Evolutionary conservation across 2,888 invertebrate genomes (phyloP).

Genomic region (Idaea dimidiata): DNA sequence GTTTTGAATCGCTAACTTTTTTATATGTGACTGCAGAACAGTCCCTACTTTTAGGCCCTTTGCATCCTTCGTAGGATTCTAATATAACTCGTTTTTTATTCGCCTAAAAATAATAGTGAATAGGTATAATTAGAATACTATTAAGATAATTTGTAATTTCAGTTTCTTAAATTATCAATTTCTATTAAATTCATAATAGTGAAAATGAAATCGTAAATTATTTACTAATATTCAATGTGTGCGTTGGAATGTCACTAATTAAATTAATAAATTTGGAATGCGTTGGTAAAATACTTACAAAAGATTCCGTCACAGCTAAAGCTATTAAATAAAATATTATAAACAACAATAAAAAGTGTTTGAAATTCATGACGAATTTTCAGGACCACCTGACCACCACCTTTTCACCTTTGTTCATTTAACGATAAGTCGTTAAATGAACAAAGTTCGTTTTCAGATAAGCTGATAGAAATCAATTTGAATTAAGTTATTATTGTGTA

Average conservation of each 20-base stretch:
- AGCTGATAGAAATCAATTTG: not conserved
- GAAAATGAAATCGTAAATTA: no score
- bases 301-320: not conserved
- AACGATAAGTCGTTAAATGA: not conserved
- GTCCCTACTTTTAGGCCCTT: not conserved
- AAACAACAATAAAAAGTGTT: not conserved
- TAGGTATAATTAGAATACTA: no score
- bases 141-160: no score
- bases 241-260: no score
- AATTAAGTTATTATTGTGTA: not conserved
- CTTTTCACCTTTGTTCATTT: no score
- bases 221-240: no score
- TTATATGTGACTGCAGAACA: not conserved
- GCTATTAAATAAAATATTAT: not conserved
- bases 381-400: no score
- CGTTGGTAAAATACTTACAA: not conserved
- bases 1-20: not conserved
- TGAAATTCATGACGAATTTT: not conserved
- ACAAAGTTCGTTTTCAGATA: not conserved
- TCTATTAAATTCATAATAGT: no score
- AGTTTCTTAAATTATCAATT: no score
- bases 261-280: not conserved
- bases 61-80: not conserved
- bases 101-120: slow-evolving; percentile 6
- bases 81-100: not conserved